These are phyloP conservation scores for Sesamia nonagrioides DNA, from an alignment of 1,140 invertebrate species.

Conservation along the genomic window DNA sequence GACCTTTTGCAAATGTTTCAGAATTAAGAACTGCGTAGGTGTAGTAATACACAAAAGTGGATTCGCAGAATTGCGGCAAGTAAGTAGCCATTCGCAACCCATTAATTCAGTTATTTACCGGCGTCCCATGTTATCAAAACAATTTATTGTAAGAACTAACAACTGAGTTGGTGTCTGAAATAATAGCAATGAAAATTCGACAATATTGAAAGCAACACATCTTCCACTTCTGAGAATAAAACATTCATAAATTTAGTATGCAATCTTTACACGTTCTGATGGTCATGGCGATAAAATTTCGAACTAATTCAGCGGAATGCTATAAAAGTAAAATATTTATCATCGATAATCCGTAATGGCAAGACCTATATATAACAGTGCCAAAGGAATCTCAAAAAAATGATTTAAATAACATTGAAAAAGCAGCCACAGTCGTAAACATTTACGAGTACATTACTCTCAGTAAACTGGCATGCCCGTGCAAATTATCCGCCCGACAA, in stretches of 20 bases:
- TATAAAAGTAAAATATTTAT: conserved; percentile 69
- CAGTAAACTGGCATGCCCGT: conserved; percentile 68
- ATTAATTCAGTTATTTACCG: conserved; percentile 66
- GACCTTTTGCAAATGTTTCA: conserved; percentile 64
- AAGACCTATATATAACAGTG: conserved; percentile 56
- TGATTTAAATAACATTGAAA: conserved; percentile 81
- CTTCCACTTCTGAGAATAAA: neutral
- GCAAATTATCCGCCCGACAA: conserved; percentile 69
- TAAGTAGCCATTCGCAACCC: conserved; percentile 68
- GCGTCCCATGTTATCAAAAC: conserved; percentile 53
- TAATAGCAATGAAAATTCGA: conserved; percentile 9
- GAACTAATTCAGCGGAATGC: conserved; percentile 57
- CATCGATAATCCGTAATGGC: conserved; percentile 65
- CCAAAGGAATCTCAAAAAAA: conserved; percentile 69
- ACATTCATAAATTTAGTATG: neutral
- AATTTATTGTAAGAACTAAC: conserved; percentile 37
- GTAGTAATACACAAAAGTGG: conserved; percentile 78
- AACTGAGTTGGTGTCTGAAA: conserved; percentile 19
- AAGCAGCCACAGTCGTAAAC: conserved; percentile 78
- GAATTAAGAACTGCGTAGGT: conserved; percentile 72
- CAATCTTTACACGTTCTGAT: neutral
- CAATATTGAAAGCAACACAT: neutral
- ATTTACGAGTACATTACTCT: conserved; percentile 85
- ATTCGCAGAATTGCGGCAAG: conserved; percentile 73
- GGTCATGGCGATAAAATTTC: conserved; percentile 36